Conservation (phyloP, 37 sponge, comb jelly and placozoan genomes). For the Sycon ciliatum region DNA sequence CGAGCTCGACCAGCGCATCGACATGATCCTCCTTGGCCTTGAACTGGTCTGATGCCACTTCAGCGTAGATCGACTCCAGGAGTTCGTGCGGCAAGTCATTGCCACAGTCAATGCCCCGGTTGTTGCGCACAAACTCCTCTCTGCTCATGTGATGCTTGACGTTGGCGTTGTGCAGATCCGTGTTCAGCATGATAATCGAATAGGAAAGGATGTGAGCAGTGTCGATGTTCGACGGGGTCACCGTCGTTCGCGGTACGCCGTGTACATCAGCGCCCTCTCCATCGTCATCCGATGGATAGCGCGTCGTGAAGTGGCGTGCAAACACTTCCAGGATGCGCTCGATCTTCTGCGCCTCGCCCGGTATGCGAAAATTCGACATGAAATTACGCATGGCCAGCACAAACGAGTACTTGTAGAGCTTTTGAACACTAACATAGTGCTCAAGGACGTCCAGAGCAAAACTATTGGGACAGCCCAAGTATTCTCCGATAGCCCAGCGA, state of each 20-base stretch:
- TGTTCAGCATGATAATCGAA: slow-evolving; percentile 91
- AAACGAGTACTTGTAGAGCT: no score
- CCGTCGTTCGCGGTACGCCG: no score
- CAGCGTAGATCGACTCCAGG: slow-evolving; percentile 53
- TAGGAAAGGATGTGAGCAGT: slow-evolving; percentile 71
- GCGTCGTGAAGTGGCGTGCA: no score
- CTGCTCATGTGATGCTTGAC: slow-evolving; percentile 51
- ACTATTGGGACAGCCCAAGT: slow-evolving; percentile 53
- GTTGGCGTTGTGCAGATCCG: slow-evolving; percentile 70
- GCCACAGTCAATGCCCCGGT: slow-evolving; percentile 73
- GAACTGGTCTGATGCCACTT: no score
- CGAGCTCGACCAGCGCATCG: no score
- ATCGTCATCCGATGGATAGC: no score
- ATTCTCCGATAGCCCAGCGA: slow-evolving; percentile 72
- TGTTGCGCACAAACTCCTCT: slow-evolving; percentile 66
- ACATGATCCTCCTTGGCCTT: no score
- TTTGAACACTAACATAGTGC: no score
- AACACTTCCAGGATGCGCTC: slow-evolving; percentile 76
- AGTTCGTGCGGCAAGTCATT: slow-evolving; percentile 50
- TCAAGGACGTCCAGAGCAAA: slow-evolving; percentile 76
- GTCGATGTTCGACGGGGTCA: no score
- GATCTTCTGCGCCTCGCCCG: slow-evolving; percentile 91
- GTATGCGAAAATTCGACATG: slow-evolving; percentile 21
- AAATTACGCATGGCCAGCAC: slow-evolving; percentile 72
- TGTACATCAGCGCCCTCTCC: no score